Evolutionary conservation across 2,797 vertebrate species (phyloP), one percentile per base, ranked within the genome.

Genomic region (Percopsis omiscomaycus): DNA sequence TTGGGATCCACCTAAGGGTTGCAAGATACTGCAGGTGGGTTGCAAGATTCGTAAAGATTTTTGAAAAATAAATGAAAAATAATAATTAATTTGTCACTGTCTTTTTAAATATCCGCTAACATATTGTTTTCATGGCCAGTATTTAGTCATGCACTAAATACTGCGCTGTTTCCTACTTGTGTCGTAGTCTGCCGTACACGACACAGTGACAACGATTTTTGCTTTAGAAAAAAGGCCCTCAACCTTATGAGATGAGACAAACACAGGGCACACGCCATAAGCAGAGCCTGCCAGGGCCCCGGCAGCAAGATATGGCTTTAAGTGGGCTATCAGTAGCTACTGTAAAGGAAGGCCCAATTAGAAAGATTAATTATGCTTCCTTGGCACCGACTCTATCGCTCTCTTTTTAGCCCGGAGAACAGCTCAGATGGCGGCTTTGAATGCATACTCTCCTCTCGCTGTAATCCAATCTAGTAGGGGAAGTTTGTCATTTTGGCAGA

Each of bases 361-460:
- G 69, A 73, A 83, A 67, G 84, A 89, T 90, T 89, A 90, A 89
- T 90, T 86, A 86, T 90, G 88, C 87, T 85, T 90, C 80, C 69
- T 75, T 89, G 89, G 78, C 85, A 84, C 75, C 81, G 80, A 85
- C 81, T 89, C 84, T 84, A 86, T 89, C 82, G 77, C 77, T 84
- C 71, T 79, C 75, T 74, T 78, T 86, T 84, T 86, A 72, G 87
- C 88, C 88, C 12, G 79, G 71, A 88, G 88, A 78, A 47, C 51
- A 84, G 84, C 86, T 78, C 68, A 73, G 73, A 79, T 68, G 61
- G 50, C 68, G 66, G 68, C 62, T 11, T 13, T 27, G 56, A 66
- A 73, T 55, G 66, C 77, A 77, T 65, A 55, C 73, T 77, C 71
- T 60, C 37, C 75, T 66, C 42, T 12, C 79, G 75, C 68, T 71